Evolutionary conservation across 2,888 invertebrate genomes (phyloP).

Genomic region (Parnassius mnemosyne): DNA sequence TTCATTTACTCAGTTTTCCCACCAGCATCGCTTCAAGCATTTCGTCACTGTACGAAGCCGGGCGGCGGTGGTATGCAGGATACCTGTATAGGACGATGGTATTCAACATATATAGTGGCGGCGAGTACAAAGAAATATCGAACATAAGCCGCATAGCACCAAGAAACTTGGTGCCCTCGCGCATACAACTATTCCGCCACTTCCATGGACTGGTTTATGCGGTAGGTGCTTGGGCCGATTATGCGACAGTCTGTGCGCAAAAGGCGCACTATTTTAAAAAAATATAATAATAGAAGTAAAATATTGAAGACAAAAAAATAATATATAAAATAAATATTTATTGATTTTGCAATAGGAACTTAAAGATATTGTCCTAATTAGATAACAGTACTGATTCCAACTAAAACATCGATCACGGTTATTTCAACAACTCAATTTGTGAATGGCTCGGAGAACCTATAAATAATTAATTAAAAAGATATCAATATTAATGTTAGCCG

Average conservation of each 20-base stretch:
- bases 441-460: constrained; percentile 50
- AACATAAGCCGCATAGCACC: constrained; percentile 67
- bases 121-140: constrained; percentile 67
- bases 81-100: constrained; percentile 48
- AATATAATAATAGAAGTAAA: neutral
- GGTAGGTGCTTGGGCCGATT: constrained; percentile 31
- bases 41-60: constrained; percentile 41
- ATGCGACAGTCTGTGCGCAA: constrained; percentile 7
- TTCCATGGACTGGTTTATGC: constrained; percentile 60
- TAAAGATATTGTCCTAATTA: no score
- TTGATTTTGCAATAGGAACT: no score
- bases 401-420: constrained; percentile 46
- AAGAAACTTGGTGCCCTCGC: constrained; percentile 58
- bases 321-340: no score
- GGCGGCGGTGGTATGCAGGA: constrained; percentile 47
- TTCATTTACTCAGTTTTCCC: constrained; percentile 38
- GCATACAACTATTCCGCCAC: constrained; percentile 71
- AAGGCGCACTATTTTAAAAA: neutral
- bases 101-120: constrained; percentile 52
- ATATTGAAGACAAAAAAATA: neutral
- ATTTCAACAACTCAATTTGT: constrained; percentile 62
- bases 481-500: constrained; percentile 65
- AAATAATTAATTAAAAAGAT: constrained; percentile 62
- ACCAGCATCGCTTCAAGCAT: constrained; percentile 32
- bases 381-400: constrained; percentile 11